Evolutionary conservation across 2,797 vertebrate species (phyloP), one percentile per base, ranked within the genome.

Genomic region (Kryptopterus vitreolus): DNA sequence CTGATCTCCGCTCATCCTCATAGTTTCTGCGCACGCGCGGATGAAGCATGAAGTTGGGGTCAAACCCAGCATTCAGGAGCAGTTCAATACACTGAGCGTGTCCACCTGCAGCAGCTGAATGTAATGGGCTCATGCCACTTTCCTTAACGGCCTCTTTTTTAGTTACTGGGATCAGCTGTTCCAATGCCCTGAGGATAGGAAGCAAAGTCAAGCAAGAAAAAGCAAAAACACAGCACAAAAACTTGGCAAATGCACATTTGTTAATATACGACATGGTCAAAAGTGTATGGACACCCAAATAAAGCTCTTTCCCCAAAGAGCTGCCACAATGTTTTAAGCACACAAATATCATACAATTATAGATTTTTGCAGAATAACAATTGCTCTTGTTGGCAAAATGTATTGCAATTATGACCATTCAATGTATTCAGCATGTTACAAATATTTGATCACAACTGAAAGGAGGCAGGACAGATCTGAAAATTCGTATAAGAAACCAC

Each of bases 81-180:
- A 95, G 88, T 43, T 96, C 93, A 48, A 99, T 89, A 82, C 96
- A 99, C 48, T 95, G 90, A 2, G 94, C 87, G 70, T 98, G 95
- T 4, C 94, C 94, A 8, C 95, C 96, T 29, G 96, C 96, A 7
- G 38, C 38, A 43, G 38, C 38, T 43, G 38, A 43, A 43, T 99
- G 97, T 79, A 99, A 86, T 1, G 97, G 97, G 81, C 97, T 99
- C 93, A 99, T 98, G 10, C 98, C 98, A 48, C 97, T 98, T 84
- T 91, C 91, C 85, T 94, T 96, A 58, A 99, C 93, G 31, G 91
- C 94, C 2, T 89, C 87, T 68, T 90, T 83, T 70, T 94, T 87
- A 0, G 96, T 99, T 80, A 95, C 96, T 3, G 95, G 95, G 87
- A 97, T 93, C 86, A 99, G 91, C 4, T 82, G 89, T 89, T 96